A percentile compares a stretch with the other conserved stretches of the same genome.
phyloP scores from a whole-genome alignment of 2,113 vertebrate species.

The Myodes glareolus region DNA sequence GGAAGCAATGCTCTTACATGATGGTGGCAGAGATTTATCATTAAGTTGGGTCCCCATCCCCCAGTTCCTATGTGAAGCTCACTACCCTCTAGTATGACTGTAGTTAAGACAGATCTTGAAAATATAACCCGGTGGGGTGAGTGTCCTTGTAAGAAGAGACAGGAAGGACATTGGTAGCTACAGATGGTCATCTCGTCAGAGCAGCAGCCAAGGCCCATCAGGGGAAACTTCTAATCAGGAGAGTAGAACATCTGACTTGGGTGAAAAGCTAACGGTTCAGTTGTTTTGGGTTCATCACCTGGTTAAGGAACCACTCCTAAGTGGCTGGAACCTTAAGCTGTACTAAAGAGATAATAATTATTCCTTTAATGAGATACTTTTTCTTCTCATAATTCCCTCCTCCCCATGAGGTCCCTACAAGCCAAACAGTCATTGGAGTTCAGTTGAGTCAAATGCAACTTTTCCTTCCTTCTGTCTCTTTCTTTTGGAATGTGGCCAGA shows the following conservation, averaged over 20 bases:
- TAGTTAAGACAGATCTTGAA: background rate
- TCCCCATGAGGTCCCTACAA: background rate
- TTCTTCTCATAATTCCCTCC: background rate
- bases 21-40: background rate
- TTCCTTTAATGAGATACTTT: background rate
- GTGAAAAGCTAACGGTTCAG: background rate
- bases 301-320: background rate
- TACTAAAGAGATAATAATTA: background rate
- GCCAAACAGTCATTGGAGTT: background rate
- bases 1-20: background rate
- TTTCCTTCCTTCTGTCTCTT: background rate
- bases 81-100: background rate
- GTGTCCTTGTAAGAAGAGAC: background rate
- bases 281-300: background rate
- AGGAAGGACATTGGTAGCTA: background rate
- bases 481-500: background rate
- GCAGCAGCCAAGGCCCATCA: background rate
- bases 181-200: background rate
- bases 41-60: fast-evolving
- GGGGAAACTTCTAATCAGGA: background rate
- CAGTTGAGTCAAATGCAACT: background rate
- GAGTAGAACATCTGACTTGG: background rate
- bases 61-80: background rate
- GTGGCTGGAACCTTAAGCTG: background rate
- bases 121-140: background rate